Percentiles rank a stretch among this genome's conserved stretches.
These are phyloP conservation scores for Orchesella flavescens DNA, from an alignment of 2,888 invertebrate genomes.

Conservation along the genomic window DNA sequence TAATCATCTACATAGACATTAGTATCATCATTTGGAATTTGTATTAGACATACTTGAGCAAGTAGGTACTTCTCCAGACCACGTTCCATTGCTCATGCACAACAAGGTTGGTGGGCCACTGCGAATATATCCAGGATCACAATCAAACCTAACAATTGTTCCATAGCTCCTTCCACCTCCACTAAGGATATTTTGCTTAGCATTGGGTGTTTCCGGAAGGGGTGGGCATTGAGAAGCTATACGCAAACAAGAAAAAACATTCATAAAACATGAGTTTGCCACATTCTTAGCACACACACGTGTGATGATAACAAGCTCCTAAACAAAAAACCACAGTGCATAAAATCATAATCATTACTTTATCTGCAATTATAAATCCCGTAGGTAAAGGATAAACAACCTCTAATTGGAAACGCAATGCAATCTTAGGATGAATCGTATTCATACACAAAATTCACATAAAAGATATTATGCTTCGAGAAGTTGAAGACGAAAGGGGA, in stretches of 20 bases:
- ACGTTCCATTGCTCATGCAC: constrained; percentile 96
- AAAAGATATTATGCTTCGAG: background rate
- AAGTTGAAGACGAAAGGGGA: background rate
- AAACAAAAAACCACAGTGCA: constrained; percentile 1
- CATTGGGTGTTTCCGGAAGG: constrained; percentile 88
- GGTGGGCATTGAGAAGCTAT: constrained; percentile 92
- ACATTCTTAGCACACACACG: background rate
- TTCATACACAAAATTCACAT: background rate
- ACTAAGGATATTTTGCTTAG: constrained; percentile 88
- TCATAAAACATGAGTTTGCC: background rate
- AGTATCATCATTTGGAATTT: background rate
- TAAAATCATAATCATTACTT: constrained; percentile 11
- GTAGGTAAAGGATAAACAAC: too few relatives aligned
- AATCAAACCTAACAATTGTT: constrained; percentile 92
- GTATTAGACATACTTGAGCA: constrained; percentile 81
- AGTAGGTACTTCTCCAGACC: constrained; percentile 92
- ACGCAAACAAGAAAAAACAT: constrained; percentile 23
- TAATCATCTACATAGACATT: too few relatives aligned
- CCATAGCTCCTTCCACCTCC: constrained; percentile 94
- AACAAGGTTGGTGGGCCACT: constrained; percentile 91
- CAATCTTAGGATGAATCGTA: background rate
- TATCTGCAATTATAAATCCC: background rate
- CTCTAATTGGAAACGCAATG: background rate
- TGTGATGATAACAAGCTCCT: background rate
- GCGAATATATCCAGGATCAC: constrained; percentile 91